Base-by-base conservation (phyloP, 2,888 invertebrate species). In the Oscheius sp. region DNA sequence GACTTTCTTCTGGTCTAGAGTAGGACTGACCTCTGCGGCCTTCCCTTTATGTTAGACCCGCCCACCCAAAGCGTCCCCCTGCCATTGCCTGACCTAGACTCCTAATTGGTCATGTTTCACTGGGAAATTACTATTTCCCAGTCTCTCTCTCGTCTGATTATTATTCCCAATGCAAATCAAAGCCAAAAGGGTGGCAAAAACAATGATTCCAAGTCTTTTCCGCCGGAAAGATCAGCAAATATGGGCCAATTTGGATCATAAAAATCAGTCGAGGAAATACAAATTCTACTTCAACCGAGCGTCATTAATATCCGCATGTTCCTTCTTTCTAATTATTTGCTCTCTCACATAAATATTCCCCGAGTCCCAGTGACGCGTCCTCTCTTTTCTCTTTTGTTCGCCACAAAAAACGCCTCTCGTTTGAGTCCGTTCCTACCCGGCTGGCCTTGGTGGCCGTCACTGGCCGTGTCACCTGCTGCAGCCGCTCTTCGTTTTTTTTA, bases 391-490 rank as follows among this genome's bases (percentile, higher is more conserved):
- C 48, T 48, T 25, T 48, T 29, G 52, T 27, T 8, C 27, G 6
- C 31, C 1, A 17, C 53, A 55, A 55, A 55, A 55, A 55, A 53
- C 31, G 33, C 31, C 53, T 53, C 31, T 27, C 29, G 25, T 52
- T 27, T n/a, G 4, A 27, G 2, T 52, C 52, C 12, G 48, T 20
- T 48, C n/a, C 53, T 15, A 15, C 53, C 37, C 55, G 55, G 34
- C 55, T 55, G 55, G 12, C 55, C 55, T 55, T 55, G 55, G 55
- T 33, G 55, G n/a, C n/a, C 55, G 33, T n/a, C 33, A 12, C 48
- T 48, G 48, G 48, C 33, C 55, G 55, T 55, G 55, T 55, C 55
- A 34, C 55, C 55, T 55, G 55, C 55, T 55, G 34, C 15, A 27
- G 29, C 34, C 33, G 17, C 34, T 12, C 34, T 34, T 33, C 34